Evolutionary conservation across 2,797 vertebrate species (phyloP).

Genomic region (Cirrhinus molitorella): DNA sequence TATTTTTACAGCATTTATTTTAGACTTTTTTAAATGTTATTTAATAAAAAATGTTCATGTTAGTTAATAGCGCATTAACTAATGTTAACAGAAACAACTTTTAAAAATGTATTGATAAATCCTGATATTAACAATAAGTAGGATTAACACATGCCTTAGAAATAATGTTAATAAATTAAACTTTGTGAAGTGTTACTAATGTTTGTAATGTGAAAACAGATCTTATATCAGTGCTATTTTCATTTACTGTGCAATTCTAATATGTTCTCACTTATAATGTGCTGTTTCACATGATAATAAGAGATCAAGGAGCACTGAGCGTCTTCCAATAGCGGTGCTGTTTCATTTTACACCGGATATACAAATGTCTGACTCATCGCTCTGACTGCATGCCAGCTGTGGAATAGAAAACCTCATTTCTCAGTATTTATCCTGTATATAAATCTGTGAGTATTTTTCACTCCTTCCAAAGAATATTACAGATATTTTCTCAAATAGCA

Average conservation of each 20-base stretch:
- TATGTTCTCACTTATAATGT: slow-evolving; percentile 1
- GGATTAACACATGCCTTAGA: neutral
- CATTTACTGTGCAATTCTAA: neutral
- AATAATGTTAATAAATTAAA: too few relatives aligned
- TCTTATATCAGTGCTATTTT: neutral
- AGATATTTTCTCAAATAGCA: neutral
- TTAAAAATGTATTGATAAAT: neutral
- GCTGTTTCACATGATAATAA: neutral
- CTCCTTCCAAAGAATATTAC: neutral
- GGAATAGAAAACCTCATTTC: slow-evolving; percentile 3
- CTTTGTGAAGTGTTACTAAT: too few relatives aligned
- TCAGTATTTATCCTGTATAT: neutral
- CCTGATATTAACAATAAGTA: neutral
- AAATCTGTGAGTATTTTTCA: neutral
- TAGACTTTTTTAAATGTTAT: neutral
- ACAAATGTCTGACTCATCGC: slow-evolving; percentile 11
- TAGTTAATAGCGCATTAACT: neutral
- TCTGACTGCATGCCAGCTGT: neutral
- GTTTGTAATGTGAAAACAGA: neutral
- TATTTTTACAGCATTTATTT: too few relatives aligned
- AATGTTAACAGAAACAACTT: neutral
- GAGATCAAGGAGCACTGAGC: neutral
- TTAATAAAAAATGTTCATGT: neutral
- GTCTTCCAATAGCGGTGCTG: neutral
- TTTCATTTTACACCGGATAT: neutral